These are phyloP conservation scores for Lophius piscatorius DNA, from an alignment of 2,113 vertebrate species.

Conservation along the genomic window DNA sequence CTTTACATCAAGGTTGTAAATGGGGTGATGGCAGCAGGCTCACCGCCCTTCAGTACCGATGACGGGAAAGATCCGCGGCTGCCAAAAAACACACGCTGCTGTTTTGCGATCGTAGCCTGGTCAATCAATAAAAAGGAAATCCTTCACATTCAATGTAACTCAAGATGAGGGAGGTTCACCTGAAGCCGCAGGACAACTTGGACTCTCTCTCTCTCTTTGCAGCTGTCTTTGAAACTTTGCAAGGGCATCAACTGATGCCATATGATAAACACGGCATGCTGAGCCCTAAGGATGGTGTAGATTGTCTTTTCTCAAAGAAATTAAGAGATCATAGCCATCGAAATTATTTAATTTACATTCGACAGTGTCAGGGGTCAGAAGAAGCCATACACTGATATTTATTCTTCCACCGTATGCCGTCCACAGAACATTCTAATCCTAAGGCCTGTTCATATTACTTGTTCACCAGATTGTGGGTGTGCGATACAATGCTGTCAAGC, in stretches of 20 bases:
- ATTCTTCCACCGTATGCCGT: no score
- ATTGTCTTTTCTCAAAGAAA: neutral
- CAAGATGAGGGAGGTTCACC: slow-evolving; percentile 37
- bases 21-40: slow-evolving; percentile 25
- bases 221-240: slow-evolving; percentile 15
- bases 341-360: no score
- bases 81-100: slow-evolving; percentile 52
- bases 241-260: slow-evolving; percentile 25
- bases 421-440: no score
- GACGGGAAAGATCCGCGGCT: slow-evolving; percentile 37
- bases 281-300: no score
- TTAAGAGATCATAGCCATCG: no score
- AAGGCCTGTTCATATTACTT: no score
- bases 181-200: slow-evolving; percentile 7
- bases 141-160: slow-evolving; percentile 57
- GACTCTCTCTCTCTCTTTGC: neutral
- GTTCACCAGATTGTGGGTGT: no score
- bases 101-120: slow-evolving; percentile 37
- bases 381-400: no score
- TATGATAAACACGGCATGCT: neutral
- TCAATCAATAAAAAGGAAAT: slow-evolving; percentile 68
- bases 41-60: slow-evolving; percentile 55
- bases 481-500: no score
- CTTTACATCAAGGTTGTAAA: slow-evolving; percentile 36
- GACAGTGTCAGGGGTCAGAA: no score